Conservation (phyloP, 2,113 vertebrate species). For the Gasterosteus nipponicus region DNA sequence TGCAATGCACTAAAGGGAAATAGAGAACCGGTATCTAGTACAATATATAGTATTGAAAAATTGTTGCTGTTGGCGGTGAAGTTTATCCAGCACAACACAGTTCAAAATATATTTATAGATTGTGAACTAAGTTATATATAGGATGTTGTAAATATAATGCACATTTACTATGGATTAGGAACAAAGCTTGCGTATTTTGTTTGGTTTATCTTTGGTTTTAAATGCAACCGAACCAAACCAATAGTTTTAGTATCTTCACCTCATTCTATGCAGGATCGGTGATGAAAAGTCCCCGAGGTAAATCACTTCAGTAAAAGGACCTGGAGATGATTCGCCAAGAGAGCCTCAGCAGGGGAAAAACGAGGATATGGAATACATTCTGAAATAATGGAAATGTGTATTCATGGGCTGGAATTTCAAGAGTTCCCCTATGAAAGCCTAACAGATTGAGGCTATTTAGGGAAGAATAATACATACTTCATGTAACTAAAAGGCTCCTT, state of each 20-base stretch:
- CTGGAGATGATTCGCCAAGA: conserved; percentile 24
- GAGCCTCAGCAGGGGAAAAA: conserved; percentile 1
- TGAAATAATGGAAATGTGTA: conserved; percentile 6
- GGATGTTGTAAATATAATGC: not conserved
- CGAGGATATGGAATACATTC: conserved; percentile 31
- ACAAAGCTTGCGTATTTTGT: not conserved
- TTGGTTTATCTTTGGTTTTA: not conserved
- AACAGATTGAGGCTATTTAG: conserved; percentile 4
- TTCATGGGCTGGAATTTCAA: conserved; percentile 6
- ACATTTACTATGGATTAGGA: not conserved
- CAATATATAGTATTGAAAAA: no score
- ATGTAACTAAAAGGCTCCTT: not conserved
- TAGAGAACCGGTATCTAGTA: not conserved
- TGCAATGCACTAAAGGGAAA: not conserved
- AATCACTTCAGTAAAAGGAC: conserved; percentile 22
- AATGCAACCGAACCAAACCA: not conserved
- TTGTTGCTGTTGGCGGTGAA: not conserved
- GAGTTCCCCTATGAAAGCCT: not conserved
- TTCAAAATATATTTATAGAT: no score
- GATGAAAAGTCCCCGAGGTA: conserved; percentile 24
- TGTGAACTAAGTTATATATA: not conserved
- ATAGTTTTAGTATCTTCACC: not conserved
- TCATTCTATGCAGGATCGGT: not conserved
- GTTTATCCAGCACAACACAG: no score
- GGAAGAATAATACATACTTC: not conserved